These are phyloP conservation scores for Gavialis gangeticus DNA, from an alignment of 2,113 vertebrate genomes.

Conservation along the genomic window DNA sequence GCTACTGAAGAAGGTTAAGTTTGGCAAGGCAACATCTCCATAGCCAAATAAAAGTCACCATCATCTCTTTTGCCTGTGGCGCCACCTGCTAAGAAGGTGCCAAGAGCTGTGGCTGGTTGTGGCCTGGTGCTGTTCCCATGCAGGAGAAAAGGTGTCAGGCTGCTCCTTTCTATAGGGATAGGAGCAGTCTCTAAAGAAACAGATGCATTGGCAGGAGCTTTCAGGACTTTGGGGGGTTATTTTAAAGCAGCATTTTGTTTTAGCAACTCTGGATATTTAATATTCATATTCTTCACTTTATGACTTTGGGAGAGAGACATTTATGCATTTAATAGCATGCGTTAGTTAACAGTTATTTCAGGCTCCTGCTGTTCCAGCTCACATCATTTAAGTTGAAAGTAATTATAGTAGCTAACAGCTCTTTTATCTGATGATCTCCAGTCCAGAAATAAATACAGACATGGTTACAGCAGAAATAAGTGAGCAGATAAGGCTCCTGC, in stretches of 20 bases:
- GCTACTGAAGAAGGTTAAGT: no score
- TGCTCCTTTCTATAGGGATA: accelerated
- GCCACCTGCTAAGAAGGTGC: background rate
- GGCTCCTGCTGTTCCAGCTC: constrained; percentile 67
- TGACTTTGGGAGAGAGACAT: constrained; percentile 59
- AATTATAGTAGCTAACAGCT: constrained; percentile 67
- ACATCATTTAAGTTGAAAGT: constrained; percentile 71
- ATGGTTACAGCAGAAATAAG: constrained; percentile 19
- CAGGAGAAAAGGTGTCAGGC: background rate
- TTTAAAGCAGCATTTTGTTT: constrained; percentile 2
- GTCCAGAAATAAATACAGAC: constrained; percentile 41
- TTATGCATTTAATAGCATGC: constrained; percentile 71
- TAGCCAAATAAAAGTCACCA: no score
- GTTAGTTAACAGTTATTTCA: constrained; percentile 71
- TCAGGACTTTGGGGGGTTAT: background rate
- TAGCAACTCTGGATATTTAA: constrained; percentile 54
- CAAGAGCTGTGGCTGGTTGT: background rate
- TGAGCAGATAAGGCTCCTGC: background rate
- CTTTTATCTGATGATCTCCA: constrained; percentile 62
- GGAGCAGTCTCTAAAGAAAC: accelerated
- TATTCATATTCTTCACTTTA: constrained; percentile 68
- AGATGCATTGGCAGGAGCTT: background rate
- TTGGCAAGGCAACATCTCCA: background rate
- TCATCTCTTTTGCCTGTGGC: accelerated
- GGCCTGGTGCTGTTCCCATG: background rate